Evolutionary conservation across 2,797 vertebrate genomes (phyloP).

Genomic region (Sebastes cheni): DNA sequence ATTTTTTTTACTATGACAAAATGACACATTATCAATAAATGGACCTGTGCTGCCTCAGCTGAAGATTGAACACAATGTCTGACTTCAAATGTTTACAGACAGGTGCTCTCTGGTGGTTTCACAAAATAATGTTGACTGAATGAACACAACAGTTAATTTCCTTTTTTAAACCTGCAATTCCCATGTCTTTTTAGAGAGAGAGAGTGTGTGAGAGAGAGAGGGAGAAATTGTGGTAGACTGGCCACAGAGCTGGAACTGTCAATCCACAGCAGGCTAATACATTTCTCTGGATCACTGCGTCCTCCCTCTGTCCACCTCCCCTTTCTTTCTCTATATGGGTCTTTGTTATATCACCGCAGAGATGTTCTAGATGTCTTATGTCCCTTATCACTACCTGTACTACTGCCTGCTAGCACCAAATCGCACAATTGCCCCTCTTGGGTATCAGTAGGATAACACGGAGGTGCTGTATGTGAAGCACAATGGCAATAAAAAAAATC

Average conservation of each 20-base stretch:
- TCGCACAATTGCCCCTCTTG: background rate
- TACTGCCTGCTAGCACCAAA: background rate
- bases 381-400: background rate
- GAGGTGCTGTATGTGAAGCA: background rate
- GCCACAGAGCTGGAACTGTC: slow-evolving; percentile 10
- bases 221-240: background rate
- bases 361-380: background rate
- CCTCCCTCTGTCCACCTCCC: slow-evolving; percentile 20
- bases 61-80: background rate
- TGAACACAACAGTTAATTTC: slow-evolving; percentile 4
- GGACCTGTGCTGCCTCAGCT: background rate
- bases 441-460: background rate
- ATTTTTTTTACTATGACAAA: background rate
- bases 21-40: slow-evolving; percentile 6
- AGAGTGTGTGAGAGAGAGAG: background rate
- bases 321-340: slow-evolving; percentile 1
- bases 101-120: background rate
- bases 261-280: slow-evolving; percentile 40
- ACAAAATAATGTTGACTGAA: background rate
- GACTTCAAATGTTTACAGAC: background rate
- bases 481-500: background rate
- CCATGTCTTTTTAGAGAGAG: background rate
- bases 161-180: background rate
- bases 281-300: slow-evolving; percentile 46
- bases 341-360: background rate